Evolutionary conservation across 2,888 invertebrate genomes (phyloP), one percentile per base, ranked within the genome.

Genomic region (Philhelius pedissequus): DNA sequence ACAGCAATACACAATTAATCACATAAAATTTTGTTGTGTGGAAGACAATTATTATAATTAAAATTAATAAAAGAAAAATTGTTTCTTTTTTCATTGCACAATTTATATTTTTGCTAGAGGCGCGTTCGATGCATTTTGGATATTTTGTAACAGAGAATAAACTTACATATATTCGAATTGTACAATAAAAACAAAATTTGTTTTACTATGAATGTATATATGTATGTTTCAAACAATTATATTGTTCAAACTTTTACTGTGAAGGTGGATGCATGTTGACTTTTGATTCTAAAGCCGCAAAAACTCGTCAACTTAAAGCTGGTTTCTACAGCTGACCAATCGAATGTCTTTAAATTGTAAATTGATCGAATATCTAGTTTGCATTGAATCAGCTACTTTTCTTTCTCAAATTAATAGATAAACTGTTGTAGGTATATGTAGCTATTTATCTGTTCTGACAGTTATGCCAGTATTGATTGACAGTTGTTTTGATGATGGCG

Each of bases 11-110:
- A 64, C 43, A 45, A 20, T 64, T 20, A 64, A 64, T 64, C 64
- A 48, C 48, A 32, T 64, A 30, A 30, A 64, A 48, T 27, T 20
- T 45, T 48, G 11, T n/a, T 56, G 20, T 32, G 45, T 64, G 64
- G 64, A 64, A 64, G 64, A 64, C 64, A 64, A 43, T 43, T n/a
- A n/a, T 18, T 58, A 27, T 40, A 11, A 30, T 58, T 35, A 43
- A 7, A 20, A 27, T 43, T 9, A 20, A 38, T 4, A 70, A 62
- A 4, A 68, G 27, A 58, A 7, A 50, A 22, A 71, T 27, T 71
- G 5, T 52, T 20, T 40, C 32, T n/a, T 43, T 48, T 78, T 40
- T 30, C 40, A 73, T 78, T 78, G 56, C 73, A 73, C 58, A 64
- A 54, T 32, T 58, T 3, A n/a, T 35, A 40, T 70, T 48, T 48